Base-by-base conservation (phyloP, 2,113 vertebrate genomes). In the Dipodomys merriami region DNA sequence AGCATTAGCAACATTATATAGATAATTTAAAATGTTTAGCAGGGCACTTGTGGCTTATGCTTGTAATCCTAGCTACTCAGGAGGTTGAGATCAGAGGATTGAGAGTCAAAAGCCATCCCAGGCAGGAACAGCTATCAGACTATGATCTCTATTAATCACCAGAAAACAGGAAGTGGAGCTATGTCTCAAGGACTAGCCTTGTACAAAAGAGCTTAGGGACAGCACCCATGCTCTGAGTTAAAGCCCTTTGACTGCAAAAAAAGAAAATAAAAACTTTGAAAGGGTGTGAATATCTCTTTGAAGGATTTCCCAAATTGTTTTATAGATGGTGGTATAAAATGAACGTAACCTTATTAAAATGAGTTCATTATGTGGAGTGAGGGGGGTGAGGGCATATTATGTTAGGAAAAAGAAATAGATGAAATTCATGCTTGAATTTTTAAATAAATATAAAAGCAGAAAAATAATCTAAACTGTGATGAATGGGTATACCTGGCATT, bases 301-400 rank as follows among this genome's bases (percentile, higher is more conserved):
- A 72, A 85, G 91, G 72, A 60, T 72, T 90, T 30, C 18, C 7
- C 35, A 69, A 33, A 29, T 15, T 82, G 12, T 2, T 79, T 78
- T 29, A 88, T 23, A 96, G 49, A 73, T 20, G n/a, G 57, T 39
- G 5, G 3, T 64, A 22, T 72, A 86, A 90, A 39, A 64, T 83
- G 19, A 93, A 90, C 88, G 2, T 30, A 91, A 91, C 39, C 18
- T 76, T 22, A 90, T 80, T 84, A 77, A 93, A 91, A 86, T 33
- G 18, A 69, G 6, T 6, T 44, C 33, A 15, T 44, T 92, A 81
- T 82, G 3, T 49, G 6, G 46, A 74, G 5, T 86, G 83, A 84
- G n/a, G 23, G 35, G 35, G 35, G 35, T 39, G 35, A 39, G 39
- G 39, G 29, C 3, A 71, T 5, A 8, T 68, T 64, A 19, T 79